phyloP scores from a whole-genome alignment of 1,140 invertebrate genomes.

The Neodiprion fabricii region DNA sequence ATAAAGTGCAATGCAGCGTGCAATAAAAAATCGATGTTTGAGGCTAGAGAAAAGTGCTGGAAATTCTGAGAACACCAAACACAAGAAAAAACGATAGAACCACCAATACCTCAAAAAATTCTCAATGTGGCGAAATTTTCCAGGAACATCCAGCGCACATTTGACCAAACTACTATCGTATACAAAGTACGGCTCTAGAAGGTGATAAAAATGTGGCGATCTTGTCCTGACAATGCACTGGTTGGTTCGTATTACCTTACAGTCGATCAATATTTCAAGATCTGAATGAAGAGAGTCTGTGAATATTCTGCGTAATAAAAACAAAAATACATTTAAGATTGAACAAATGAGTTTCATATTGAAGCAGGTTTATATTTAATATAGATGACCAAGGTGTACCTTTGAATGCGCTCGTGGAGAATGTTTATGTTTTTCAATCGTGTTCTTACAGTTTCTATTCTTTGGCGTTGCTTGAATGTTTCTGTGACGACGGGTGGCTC shows the following conservation, averaged over 20 bases:
- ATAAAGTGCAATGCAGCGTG: conserved; percentile 11
- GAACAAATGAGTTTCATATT: neutral
- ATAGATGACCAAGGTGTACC: conserved; percentile 32
- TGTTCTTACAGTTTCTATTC: conserved; percentile 39
- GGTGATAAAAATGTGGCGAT: conserved; percentile 54
- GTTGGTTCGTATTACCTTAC: conserved; percentile 53
- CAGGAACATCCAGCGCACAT: conserved; percentile 47
- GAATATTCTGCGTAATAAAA: conserved; percentile 58
- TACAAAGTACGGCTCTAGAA: conserved; percentile 48
- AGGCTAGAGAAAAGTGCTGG: conserved; percentile 10
- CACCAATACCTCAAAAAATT: conserved; percentile 52
- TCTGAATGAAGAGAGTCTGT: conserved; percentile 57
- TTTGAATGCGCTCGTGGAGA: conserved; percentile 49
- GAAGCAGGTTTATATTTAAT: neutral
- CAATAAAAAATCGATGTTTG: neutral
- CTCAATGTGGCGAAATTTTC: conserved; percentile 55
- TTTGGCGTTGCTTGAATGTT: conserved; percentile 42
- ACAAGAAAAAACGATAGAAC: neutral
- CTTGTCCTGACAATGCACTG: conserved; percentile 56
- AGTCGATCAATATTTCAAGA: conserved; percentile 57
- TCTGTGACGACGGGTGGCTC: conserved; percentile 32
- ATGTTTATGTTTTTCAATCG: conserved; percentile 38
- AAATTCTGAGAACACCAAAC: neutral
- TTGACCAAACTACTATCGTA: conserved; percentile 46
- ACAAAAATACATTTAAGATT: neutral